phyloP scores from a whole-genome alignment of 2,888 invertebrate species.

The Drosophila koepferae region DNA sequence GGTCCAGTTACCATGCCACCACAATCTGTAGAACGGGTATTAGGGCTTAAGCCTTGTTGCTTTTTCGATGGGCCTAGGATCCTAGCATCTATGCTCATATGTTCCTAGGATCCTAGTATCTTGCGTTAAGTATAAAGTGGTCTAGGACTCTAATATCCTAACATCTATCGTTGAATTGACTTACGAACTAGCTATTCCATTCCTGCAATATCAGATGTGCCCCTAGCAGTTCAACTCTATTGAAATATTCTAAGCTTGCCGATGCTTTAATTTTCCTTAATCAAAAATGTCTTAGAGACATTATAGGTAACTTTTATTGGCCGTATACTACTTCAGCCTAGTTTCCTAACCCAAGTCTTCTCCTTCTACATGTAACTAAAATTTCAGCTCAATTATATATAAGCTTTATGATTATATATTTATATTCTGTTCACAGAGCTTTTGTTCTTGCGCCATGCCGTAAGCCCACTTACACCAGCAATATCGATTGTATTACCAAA shows the following conservation, averaged over 20 bases:
- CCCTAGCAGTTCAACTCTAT: not conserved
- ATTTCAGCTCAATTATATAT: not conserved
- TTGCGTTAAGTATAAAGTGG: too few relatives aligned
- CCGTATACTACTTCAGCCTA: too few relatives aligned
- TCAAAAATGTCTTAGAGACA: not conserved
- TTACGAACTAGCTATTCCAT: not conserved
- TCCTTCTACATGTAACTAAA: not conserved
- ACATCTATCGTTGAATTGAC: too few relatives aligned
- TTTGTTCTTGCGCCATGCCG: constrained; percentile 8
- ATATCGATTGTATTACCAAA: constrained; percentile 69
- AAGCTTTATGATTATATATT: not conserved
- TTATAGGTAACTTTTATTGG: not conserved
- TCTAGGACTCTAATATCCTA: not conserved
- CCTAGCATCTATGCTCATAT: too few relatives aligned
- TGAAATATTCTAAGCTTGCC: too few relatives aligned
- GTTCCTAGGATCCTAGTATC: not conserved
- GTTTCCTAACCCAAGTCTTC: too few relatives aligned
- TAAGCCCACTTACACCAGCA: constrained; percentile 24
- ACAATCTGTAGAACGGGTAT: constrained; percentile 86
- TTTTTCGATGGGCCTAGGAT: not conserved
- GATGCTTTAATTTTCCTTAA: not conserved
- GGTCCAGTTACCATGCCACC: constrained; percentile 90
- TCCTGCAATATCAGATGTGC: not conserved
- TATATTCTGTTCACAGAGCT: not conserved
- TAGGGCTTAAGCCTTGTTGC: not conserved